phyloP scores from a whole-genome alignment of 2,888 invertebrate genomes.

The Polydrusus pterygomalis region DNA sequence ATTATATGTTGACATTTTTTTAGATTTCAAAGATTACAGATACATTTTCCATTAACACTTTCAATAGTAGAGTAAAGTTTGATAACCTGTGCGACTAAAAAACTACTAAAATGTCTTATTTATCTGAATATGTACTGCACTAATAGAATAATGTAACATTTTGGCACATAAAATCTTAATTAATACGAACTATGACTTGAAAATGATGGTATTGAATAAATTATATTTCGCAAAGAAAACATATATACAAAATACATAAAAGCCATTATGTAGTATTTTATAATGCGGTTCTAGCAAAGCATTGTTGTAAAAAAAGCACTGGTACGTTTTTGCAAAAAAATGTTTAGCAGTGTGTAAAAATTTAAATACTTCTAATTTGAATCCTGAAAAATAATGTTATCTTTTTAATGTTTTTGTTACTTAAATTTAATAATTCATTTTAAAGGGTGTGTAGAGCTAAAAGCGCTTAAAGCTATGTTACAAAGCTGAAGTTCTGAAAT shows the following conservation, averaged over 20 bases:
- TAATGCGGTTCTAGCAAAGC: conserved; percentile 33
- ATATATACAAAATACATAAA: conserved; percentile 42
- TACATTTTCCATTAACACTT: no score
- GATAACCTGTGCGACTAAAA: no score
- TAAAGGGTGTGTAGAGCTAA: conserved; percentile 9
- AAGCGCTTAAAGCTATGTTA: conserved; percentile 41
- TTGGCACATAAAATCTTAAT: neutral
- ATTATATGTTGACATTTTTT: no score
- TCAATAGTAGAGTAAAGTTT: no score
- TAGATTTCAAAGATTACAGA: no score
- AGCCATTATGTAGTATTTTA: conserved; percentile 6
- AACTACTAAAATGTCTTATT: neutral
- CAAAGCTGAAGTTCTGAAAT: conserved; percentile 40
- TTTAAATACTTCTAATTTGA: neutral
- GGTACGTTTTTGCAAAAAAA: conserved; percentile 62
- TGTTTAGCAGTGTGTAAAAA: conserved; percentile 29
- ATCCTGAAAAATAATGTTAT: no score
- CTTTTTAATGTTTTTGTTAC: neutral
- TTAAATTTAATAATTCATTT: neutral
- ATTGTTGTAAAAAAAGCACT: conserved; percentile 64
- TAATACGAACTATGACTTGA: neutral
- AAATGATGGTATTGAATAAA: neutral
- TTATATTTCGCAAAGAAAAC: conserved; percentile 21
- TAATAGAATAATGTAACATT: conserved; percentile 11
- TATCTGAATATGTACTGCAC: neutral